Conservation (phyloP, 2,888 invertebrate genomes). For the Synanthedon vespiformis region DNA sequence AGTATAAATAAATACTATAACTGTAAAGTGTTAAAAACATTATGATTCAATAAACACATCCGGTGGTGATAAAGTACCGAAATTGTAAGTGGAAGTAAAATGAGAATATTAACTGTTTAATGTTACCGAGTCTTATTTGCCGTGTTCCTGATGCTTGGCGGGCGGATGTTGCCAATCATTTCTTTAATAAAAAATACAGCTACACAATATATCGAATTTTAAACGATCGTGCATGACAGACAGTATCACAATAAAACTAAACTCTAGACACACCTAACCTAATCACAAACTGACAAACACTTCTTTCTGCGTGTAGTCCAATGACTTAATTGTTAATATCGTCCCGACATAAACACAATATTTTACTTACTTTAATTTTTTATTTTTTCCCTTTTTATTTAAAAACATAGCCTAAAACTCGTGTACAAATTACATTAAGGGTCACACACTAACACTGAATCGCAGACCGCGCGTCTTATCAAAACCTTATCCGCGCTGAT, state of each 20-base stretch:
- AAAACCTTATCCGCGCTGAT: slow-evolving; percentile 40
- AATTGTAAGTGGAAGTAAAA: no score
- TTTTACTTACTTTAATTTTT: not conserved
- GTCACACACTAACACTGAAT: slow-evolving; percentile 19
- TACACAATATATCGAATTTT: not conserved
- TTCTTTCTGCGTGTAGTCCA: no score
- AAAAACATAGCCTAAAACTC: not conserved
- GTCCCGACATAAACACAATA: not conserved
- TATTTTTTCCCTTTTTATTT: not conserved
- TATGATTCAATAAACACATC: no score
- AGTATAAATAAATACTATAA: no score
- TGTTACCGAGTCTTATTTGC: not conserved
- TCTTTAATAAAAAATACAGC: not conserved
- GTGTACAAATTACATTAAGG: not conserved
- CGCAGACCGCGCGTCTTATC: slow-evolving; percentile 36
- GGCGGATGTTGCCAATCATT: not conserved
- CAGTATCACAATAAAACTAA: no score
- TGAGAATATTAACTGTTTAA: no score
- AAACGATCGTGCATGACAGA: no score
- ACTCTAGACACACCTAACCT: no score
- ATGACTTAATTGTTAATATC: no score
- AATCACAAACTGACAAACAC: no score
- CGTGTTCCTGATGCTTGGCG: not conserved
- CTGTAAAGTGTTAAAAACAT: no score
- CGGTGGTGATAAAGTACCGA: no score